These are phyloP conservation scores for Thamnaconus septentrionalis DNA, from an alignment of 2,113 vertebrate species.

Conservation along the genomic window DNA sequence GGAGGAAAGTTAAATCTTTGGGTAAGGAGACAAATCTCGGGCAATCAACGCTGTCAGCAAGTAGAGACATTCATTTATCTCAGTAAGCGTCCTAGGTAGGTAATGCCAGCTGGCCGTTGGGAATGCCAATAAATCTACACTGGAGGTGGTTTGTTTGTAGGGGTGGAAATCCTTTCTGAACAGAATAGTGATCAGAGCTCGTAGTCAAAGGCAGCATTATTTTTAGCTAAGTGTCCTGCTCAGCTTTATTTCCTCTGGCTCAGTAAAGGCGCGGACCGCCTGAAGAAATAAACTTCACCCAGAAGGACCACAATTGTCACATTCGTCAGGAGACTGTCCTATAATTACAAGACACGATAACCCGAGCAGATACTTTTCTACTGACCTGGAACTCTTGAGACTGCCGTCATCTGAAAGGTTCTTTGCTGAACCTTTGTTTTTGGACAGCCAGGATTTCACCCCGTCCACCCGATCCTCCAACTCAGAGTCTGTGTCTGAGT, in stretches of 20 bases:
- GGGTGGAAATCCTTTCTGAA: slow-evolving; percentile 32
- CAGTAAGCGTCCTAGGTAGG: slow-evolving; percentile 42
- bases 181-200: slow-evolving; percentile 43
- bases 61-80: slow-evolving; percentile 70
- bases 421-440: slow-evolving; percentile 82
- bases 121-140: slow-evolving; percentile 68
- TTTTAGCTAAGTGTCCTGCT: slow-evolving; percentile 14
- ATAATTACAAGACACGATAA: not conserved
- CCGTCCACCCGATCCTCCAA: slow-evolving; percentile 91
- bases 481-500: slow-evolving; percentile 90
- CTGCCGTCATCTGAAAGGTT: slow-evolving; percentile 91
- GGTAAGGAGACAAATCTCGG: slow-evolving; percentile 66
- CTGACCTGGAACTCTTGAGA: slow-evolving; percentile 94
- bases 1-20: slow-evolving; percentile 57
- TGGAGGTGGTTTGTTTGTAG: slow-evolving; percentile 41
- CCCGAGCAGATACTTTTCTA: slow-evolving; percentile 15
- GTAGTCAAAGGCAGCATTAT: slow-evolving; percentile 7
- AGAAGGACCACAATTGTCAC: slow-evolving; percentile 1
- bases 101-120: slow-evolving; percentile 66
- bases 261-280: not conserved
- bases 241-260: slow-evolving; percentile 16
- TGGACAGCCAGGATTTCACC: slow-evolving; percentile 94
- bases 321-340: not conserved
- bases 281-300: slow-evolving; percentile 10
- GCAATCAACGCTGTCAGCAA: slow-evolving; percentile 66